Evolutionary conservation across 2,797 vertebrate genomes (phyloP).

Genomic region (Fistularia tabacaria): DNA sequence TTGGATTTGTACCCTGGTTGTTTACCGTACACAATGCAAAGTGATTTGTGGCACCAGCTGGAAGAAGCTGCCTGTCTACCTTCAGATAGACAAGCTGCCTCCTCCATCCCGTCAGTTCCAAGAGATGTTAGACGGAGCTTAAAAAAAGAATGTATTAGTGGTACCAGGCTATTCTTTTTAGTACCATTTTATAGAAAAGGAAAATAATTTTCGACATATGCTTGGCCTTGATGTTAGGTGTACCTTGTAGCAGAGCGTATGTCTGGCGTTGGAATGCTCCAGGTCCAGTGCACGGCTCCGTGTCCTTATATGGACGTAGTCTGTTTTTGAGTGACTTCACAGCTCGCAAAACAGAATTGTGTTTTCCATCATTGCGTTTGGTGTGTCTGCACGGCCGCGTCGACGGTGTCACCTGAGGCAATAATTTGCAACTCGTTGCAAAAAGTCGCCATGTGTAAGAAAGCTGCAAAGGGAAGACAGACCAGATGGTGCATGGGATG

Average conservation of each 20-base stretch:
- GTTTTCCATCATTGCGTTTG: constrained; percentile 15
- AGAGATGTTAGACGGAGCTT: too few species aligned
- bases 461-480: too few species aligned
- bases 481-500: too few species aligned
- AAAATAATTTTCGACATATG: constrained; percentile 16
- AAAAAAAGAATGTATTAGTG: constrained; percentile 11
- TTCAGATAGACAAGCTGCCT: constrained; percentile 31
- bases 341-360: constrained; percentile 32
- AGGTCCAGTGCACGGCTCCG: constrained; percentile 15
- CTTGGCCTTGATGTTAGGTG: constrained; percentile 10
- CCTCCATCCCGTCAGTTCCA: constrained; percentile 30
- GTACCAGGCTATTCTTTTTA: constrained; percentile 13
- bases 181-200: constrained; percentile 1
- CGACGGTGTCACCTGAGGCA: constrained; percentile 31
- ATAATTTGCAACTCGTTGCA: too few species aligned
- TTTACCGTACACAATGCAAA: constrained; percentile 5
- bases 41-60: constrained; percentile 3
- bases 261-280: constrained; percentile 4
- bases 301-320: constrained; percentile 51
- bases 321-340: constrained; percentile 48
- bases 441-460: too few species aligned
- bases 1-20: constrained; percentile 1
- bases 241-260: constrained; percentile 13
- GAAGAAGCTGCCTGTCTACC: constrained; percentile 24
- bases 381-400: constrained; percentile 3